Evolutionary conservation across 2,797 vertebrate genomes (phyloP), one percentile per base, ranked within the genome.

Genomic region (Harpagifer antarcticus): DNA sequence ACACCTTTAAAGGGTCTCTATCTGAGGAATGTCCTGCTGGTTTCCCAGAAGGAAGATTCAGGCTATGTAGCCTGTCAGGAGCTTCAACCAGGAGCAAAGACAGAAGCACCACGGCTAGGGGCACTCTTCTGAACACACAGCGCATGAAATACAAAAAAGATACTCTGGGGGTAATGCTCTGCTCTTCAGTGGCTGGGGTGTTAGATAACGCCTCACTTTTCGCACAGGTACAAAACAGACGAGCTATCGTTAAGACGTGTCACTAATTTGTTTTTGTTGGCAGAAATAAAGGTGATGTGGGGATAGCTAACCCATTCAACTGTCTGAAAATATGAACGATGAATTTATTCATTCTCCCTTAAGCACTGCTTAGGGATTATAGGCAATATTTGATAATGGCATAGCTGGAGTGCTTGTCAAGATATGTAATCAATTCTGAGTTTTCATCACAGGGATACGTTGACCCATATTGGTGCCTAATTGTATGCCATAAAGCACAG

Each of bases 81-180:
- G 81, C 90, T 89, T 92, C 89, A 92, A 90, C 92, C 76, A 68
- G 74, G 52, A 85, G 84, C 83, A 85, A 78, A 91, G 86, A 88
- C 88, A 82, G 83, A 81, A 83, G 67, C 59, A n/a, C 58, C 52
- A 54, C 40, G 68, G 70, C 78, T 82, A 76, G 73, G 85, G 82
- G 77, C 85, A 63, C 74, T 64, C 83, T 42, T 86, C 82, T 81
- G 80, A 90, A 85, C 86, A 92, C 82, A 84, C 76, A 76, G 76
- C 74, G 65, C 50, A 82, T 79, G 65, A 78, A 88, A 78, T 65
- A 20, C 57, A 74, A 86, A 74, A 71, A 77, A 82, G 61, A 56
- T 0, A 71, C 60, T 79, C 69, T 68, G 42, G 42, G 63, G 79
- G 64, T 74, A 81, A 78, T 74, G 73, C 60, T 59, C 65, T 73